Conservation (phyloP, 2,888 invertebrate species). For the Dendrolimus pini region DNA sequence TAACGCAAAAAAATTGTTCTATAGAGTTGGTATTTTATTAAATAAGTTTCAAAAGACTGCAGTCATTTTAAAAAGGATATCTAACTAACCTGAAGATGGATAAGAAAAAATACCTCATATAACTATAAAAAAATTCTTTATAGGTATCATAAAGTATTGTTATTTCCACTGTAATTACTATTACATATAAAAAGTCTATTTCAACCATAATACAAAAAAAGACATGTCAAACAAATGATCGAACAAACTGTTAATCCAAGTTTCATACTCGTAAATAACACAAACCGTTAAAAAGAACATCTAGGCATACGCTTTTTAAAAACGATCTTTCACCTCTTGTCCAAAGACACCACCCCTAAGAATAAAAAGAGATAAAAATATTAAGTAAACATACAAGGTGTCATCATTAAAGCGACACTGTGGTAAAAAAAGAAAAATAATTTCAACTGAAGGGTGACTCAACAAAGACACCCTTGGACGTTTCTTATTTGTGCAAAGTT, state of each 20-base stretch:
- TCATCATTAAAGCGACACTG: constrained; percentile 61
- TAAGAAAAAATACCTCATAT: no score
- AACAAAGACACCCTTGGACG: constrained; percentile 13
- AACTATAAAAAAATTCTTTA: no score
- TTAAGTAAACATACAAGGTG: constrained; percentile 59
- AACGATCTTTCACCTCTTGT: constrained; percentile 53
- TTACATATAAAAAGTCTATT: no score
- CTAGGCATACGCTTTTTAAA: constrained; percentile 30
- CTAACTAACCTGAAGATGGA: no score
- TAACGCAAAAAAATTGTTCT: no score
- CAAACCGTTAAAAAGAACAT: constrained; percentile 18
- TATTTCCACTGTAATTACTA: no score
- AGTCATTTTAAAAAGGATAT: no score
- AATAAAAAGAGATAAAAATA: constrained; percentile 55
- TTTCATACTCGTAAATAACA: constrained; percentile 7
- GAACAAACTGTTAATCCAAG: not conserved
- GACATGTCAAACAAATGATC: constrained; percentile 16
- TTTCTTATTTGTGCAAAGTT: constrained; percentile 5
- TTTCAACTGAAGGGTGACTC: constrained; percentile 27
- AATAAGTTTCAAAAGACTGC: no score
- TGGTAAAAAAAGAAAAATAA: constrained; percentile 49
- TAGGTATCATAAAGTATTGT: no score
- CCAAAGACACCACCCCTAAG: constrained; percentile 59
- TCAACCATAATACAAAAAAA: not conserved
- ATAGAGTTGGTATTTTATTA: no score